These are phyloP conservation scores for Aplocera efformata DNA, from an alignment of 2,888 invertebrate genomes.

Conservation along the genomic window DNA sequence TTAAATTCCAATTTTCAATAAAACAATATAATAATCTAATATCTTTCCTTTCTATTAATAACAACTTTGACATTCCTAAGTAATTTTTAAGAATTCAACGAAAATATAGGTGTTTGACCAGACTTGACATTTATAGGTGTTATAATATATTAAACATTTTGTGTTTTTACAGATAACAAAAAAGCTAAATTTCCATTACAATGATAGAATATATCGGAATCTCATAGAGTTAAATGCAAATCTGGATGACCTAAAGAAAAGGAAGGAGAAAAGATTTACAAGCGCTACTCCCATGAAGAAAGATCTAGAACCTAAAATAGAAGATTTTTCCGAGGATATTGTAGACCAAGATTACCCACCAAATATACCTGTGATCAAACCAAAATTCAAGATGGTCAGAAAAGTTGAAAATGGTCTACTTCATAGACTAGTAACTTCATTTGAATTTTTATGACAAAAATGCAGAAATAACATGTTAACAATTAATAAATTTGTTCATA, in stretches of 20 bases:
- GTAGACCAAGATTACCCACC: slow-evolving; percentile 53
- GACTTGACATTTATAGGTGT: too few relatives aligned
- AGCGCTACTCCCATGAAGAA: slow-evolving; percentile 42
- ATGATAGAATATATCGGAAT: slow-evolving; percentile 69
- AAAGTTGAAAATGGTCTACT: slow-evolving; percentile 52
- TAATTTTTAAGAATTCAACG: too few relatives aligned
- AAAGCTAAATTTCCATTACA: slow-evolving; percentile 68
- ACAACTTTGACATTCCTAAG: too few relatives aligned
- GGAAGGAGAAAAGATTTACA: slow-evolving; percentile 41
- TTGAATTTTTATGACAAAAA: slow-evolving; percentile 60
- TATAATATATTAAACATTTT: too few relatives aligned
- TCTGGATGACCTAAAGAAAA: slow-evolving; percentile 44
- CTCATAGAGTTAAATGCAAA: slow-evolving; percentile 68
- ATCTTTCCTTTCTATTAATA: too few relatives aligned
- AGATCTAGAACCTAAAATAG: slow-evolving; percentile 70
- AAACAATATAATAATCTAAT: too few relatives aligned
- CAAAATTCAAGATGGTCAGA: slow-evolving; percentile 55
- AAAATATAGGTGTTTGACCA: too few relatives aligned
- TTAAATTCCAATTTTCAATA: too few relatives aligned
- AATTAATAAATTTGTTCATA: too few relatives aligned
- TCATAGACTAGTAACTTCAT: slow-evolving; percentile 56
- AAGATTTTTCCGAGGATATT: slow-evolving; percentile 67
- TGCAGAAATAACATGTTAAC: too few relatives aligned
- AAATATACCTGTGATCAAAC: slow-evolving; percentile 49
- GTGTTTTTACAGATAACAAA: slow-evolving; percentile 73